phyloP scores from a whole-genome alignment of 2,797 vertebrate species.

The Eutrigla gurnardus region DNA sequence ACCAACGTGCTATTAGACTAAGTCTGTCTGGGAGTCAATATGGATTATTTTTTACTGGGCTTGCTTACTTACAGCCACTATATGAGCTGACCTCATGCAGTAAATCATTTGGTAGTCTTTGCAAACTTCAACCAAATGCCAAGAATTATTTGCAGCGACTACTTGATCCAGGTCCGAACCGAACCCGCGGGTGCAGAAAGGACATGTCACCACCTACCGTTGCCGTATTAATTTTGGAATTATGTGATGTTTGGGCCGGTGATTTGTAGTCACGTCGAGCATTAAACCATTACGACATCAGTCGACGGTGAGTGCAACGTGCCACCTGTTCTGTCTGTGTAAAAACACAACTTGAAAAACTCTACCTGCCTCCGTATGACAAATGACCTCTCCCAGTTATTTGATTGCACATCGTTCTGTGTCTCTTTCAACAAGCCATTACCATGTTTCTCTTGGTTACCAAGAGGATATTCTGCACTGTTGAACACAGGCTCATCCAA shows the following conservation, averaged over 20 bases:
- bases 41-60: constrained; percentile 6
- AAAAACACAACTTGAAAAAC: constrained; percentile 4
- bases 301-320: constrained; percentile 10
- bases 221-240: constrained; percentile 24
- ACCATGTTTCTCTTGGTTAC: not conserved
- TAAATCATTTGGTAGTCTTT: constrained; percentile 25
- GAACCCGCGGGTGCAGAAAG: constrained; percentile 17
- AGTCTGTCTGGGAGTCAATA: constrained; percentile 3
- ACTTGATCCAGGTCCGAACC: constrained; percentile 35
- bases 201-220: constrained; percentile 22
- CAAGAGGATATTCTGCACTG: not conserved
- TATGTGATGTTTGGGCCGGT: constrained; percentile 33
- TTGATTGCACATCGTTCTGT: not conserved
- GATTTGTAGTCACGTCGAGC: constrained; percentile 45
- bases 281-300: constrained; percentile 43
- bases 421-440: not conserved
- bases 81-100: constrained; percentile 9
- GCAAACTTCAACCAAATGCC: constrained; percentile 32
- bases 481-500: not conserved
- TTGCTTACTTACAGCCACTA: constrained; percentile 16
- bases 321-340: constrained; percentile 27
- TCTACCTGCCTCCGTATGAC: constrained; percentile 3
- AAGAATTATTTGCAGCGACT: constrained; percentile 34
- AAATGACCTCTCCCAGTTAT: not conserved
- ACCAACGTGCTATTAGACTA: not conserved